Evolutionary conservation across 2,797 vertebrate genomes (phyloP), one percentile per base, ranked within the genome.

Genomic region (Chromobotia macracanthus): DNA sequence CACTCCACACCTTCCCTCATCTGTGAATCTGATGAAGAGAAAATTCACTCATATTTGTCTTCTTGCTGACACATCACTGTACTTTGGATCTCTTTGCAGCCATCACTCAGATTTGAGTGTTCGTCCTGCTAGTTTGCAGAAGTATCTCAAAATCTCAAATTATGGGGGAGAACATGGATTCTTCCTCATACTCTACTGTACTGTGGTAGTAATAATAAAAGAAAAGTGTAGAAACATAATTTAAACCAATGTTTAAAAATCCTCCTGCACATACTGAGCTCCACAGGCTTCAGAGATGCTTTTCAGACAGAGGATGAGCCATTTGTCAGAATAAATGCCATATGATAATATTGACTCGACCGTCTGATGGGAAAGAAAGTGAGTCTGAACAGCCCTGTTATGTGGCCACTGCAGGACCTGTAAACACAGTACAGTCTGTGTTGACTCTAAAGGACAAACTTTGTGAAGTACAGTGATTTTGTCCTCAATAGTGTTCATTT

Each of bases 381-480:
- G 25, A 28, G 23, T 60, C 76, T 75, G 19, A 15, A 13, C 55
- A 58, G 21, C 12, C 18, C 67, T n/a, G 51, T 25, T 9, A 21
- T 25, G 31, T 9, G 28, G 72, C 41, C 68, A 61, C 7, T 13
- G 46, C 84, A 88, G 80, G 38, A 31, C 41, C 46, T 4, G 16
- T 6, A 44, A 66, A 21, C 25, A 3, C n/a, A 46, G 31, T 11
- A 18, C 70, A 25, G 1, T 18, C 50, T 5, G 74, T n/a, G 87
- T 86, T 90, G 85, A 88, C 86, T 64, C 55, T 48, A 51, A 16
- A n/a, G 0, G 50, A 15, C 5, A 51, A 51, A 51, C 18, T 18
- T 51, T 18, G 50, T 51, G 6, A n/a, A 51, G 18, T 5, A 51
- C 50, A 51, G 15, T 51, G 6, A 6, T 51, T 68, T 80, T 31